Percentiles rank a stretch among this genome's conserved stretches.
Evolutionary conservation across 1,140 invertebrate species (phyloP).

Genomic region (Drosophila arawakana): DNA sequence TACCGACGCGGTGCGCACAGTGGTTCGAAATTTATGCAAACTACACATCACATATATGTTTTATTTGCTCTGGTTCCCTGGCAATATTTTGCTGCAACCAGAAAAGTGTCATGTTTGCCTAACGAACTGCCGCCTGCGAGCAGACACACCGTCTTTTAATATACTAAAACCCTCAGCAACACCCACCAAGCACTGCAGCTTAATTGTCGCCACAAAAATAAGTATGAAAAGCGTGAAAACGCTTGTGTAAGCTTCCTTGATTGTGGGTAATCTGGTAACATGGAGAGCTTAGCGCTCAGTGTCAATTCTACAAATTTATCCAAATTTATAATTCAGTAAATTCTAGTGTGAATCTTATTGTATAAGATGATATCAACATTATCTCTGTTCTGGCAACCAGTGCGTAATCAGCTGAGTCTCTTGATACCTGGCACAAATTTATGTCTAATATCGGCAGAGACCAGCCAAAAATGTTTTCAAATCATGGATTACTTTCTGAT

Average conservation of each 20-base stretch:
- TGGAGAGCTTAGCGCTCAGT: no score
- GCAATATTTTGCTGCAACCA: slow-evolving; percentile 27
- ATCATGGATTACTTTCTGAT: background rate
- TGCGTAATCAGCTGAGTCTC: background rate
- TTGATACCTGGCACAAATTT: background rate
- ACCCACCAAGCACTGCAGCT: background rate
- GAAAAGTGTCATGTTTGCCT: slow-evolving; percentile 48
- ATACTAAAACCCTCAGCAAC: background rate
- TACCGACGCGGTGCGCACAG: slow-evolving; percentile 39
- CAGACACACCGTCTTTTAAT: background rate
- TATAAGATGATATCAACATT: background rate
- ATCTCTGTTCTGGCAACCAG: background rate
- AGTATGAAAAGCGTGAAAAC: no score
- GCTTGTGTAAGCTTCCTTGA: no score
- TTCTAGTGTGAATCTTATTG: background rate
- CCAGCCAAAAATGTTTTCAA: background rate
- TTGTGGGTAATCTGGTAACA: no score
- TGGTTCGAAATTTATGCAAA: slow-evolving; percentile 19
- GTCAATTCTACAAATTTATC: background rate
- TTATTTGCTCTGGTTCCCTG: slow-evolving; percentile 13
- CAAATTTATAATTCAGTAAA: background rate
- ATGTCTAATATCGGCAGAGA: background rate
- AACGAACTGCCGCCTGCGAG: slow-evolving; percentile 30
- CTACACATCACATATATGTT: background rate
- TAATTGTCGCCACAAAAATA: no score